Base-by-base conservation (phyloP, 2,888 invertebrate species). In the Leucophenga montana region DNA sequence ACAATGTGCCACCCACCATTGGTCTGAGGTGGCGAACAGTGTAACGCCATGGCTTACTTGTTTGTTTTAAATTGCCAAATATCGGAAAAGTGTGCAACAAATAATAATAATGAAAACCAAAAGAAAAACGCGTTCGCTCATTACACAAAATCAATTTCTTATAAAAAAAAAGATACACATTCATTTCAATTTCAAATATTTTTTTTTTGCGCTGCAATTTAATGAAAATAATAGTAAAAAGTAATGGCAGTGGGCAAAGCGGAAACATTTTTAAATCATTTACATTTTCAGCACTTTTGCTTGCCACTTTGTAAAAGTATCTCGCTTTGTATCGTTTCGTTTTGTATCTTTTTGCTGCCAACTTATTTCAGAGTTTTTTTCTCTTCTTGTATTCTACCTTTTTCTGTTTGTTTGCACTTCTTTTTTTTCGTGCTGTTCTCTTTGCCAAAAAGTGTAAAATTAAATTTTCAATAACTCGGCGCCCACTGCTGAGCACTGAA, bases 391-490 rank as follows among this genome's bases (percentile, higher is more conserved):
- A 1, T 27, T 57, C 11, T 59, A 33, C 14, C 31, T 14, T 57
- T 22, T 57, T 57, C 31, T 8, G 57, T n/a, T 27, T 57, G 22
- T 22, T 14, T 44, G 46, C 39, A 22, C n/a, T 13, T 33, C n/a
- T 33, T 33, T 31, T 31, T 14, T 64, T 61, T 33, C 9, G 3
- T 18, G 11, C 39, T 39, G 8, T 61, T 39, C n/a, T 46, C n/a
- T 13, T 27, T 62, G 62, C 62, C 62, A 62, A 62, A 46, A 46
- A 46, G 20, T 46, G 27, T 20, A 20, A 48, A 64, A 64, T 46
- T 20, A 64, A 64, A 64, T 48, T 64, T 64, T 64, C 48, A 64
- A 64, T 64, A 64, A 64, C 27, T 64, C 20, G 50, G 16, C 50
- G n/a, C 39, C 14, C 50, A 50, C 16, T 50, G 50, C 50, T 50